Evolutionary conservation across 2,888 invertebrate genomes (phyloP), one percentile per base, ranked within the genome.

Genomic region (Ophion obscuratus): DNA sequence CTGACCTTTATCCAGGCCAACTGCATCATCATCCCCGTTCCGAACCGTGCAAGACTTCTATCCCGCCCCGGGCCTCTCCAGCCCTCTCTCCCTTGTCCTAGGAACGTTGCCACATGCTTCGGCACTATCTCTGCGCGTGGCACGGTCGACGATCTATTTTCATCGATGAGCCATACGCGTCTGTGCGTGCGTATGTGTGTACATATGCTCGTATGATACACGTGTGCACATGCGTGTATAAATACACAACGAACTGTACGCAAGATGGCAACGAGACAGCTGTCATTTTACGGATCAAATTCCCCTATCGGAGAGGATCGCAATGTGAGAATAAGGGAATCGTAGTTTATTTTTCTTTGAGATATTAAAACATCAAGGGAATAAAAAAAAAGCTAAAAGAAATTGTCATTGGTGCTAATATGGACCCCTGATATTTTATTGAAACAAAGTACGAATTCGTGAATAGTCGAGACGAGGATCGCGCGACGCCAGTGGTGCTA

Each of bases 1-100:
- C 91, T 92, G 93, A 93, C 92, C 92, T 92, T 91, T 93, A 92
- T 93, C 92, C 92, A 91, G 92, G 92, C 90, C 93, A 93, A 92
- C 93, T 90, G 91, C 92, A 92, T 92, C 92, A 92, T 92, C 92
- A 71, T 71, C 91, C 92, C 91, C 91, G 87, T 92, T 92, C 90
- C 88, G 81, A 89, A 88, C 77, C 89, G 87, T 86, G 86, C 84
- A 85, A 88, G 47, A 24, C 66, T 53, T 31, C 53, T 10, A 9
- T 24, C 53, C 66, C 62, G 27, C 53, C 81, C n/a, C 71, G 10
- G 27, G 6, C n/a, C 9, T 40, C 27, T 44, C 36, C 20, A n/a
- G 14, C n/a, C 47, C 47, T 64, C 53, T 47, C 20, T 62, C 47
- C 53, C 71, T 47, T 44, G 7, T 27, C 24, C 47, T 24, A 10